Evolutionary conservation across 2,888 invertebrate genomes (phyloP).

Genomic region (Noctua fimbriata): DNA sequence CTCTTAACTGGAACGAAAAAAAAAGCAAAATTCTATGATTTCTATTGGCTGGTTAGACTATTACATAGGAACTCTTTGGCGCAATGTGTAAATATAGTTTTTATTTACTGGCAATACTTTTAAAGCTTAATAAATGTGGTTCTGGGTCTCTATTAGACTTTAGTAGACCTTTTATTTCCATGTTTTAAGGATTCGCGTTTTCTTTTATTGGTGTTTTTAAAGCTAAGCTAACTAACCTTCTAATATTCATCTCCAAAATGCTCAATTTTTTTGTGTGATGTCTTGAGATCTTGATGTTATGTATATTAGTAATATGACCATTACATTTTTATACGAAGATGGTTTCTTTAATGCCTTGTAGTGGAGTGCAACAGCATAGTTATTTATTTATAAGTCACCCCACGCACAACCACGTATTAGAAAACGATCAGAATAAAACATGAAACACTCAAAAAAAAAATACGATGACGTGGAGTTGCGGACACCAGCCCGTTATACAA

Average conservation of each 20-base stretch:
- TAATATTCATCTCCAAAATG: conserved; percentile 4
- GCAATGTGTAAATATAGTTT: conserved; percentile 52
- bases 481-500: too few species aligned
- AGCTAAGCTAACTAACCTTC: conserved; percentile 39
- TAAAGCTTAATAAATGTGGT: conserved; percentile 51
- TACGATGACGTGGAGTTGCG: too few species aligned
- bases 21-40: conserved; percentile 11
- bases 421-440: background rate
- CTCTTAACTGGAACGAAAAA: conserved; percentile 26
- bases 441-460: background rate
- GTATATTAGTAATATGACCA: background rate
- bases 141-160: conserved; percentile 23
- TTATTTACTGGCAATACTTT: conserved; percentile 30
- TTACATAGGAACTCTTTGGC: conserved; percentile 26
- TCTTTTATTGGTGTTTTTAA: conserved; percentile 28
- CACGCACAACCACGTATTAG: background rate
- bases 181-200: background rate
- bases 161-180: conserved; percentile 11
- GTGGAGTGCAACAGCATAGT: conserved; percentile 30
- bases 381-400: conserved; percentile 31
- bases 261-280: background rate
- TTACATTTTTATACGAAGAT: conserved; percentile 18
- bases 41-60: conserved; percentile 26
- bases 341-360: conserved; percentile 13
- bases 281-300: conserved; percentile 7